A percentile compares a stretch with the other conserved stretches of the same genome.
phyloP scores from a whole-genome alignment of 2,888 invertebrate genomes.

The Nymphalis urticae region DNA sequence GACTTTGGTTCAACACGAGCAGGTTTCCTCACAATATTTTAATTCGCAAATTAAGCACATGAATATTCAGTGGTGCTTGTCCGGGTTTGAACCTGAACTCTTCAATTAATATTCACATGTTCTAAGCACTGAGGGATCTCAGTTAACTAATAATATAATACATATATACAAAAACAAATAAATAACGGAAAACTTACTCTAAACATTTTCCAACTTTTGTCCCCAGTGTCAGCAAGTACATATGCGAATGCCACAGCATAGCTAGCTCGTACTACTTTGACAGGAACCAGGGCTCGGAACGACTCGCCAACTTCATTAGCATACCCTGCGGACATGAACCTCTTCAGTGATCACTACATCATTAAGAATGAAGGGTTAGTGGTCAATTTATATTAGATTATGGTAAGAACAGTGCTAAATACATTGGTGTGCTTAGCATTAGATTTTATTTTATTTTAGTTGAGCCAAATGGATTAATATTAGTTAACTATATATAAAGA shows the following conservation, averaged over 20 bases:
- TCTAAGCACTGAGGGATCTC: too few species aligned
- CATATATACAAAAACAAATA: too few species aligned
- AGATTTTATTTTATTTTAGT: too few species aligned
- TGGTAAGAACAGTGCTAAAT: background rate
- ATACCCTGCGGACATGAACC: slow-evolving; percentile 87
- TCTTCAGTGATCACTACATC: slow-evolving; percentile 74
- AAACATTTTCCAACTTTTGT: slow-evolving; percentile 86
- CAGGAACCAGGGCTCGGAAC: slow-evolving; percentile 89
- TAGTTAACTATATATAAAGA: too few species aligned
- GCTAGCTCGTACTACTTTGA: slow-evolving; percentile 85
- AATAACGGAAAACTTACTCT: slow-evolving; percentile 67
- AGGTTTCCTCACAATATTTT: too few species aligned
- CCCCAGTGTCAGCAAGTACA: slow-evolving; percentile 91
- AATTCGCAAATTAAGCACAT: too few species aligned
- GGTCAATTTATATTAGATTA: slow-evolving; percentile 1
- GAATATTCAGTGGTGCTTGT: too few species aligned
- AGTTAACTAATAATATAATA: too few species aligned
- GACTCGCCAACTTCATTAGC: slow-evolving; percentile 98
- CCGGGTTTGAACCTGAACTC: too few species aligned
- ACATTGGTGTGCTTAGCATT: background rate
- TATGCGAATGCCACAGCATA: slow-evolving; percentile 93
- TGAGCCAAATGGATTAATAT: too few species aligned
- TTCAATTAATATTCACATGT: too few species aligned
- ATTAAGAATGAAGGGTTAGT: slow-evolving; percentile 69
- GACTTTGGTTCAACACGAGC: too few species aligned